Evolutionary conservation across 2,888 invertebrate genomes (phyloP).

Genomic region (Nemapogon koenigi): DNA sequence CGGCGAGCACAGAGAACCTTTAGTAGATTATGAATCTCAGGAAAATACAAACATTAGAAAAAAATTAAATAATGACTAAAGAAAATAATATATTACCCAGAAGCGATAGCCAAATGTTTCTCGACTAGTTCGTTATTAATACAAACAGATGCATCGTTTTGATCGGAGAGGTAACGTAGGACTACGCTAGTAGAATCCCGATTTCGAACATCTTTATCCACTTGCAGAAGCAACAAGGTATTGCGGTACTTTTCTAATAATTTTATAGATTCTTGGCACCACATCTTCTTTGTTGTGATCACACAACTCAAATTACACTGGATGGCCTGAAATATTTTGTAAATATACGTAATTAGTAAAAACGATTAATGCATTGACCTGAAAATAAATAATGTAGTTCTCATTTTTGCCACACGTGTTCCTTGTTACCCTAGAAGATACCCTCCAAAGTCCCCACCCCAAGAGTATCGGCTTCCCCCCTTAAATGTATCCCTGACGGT

Average conservation of each 20-base stretch:
- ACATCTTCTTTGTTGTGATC: conserved; percentile 40
- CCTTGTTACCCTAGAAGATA: too few species aligned
- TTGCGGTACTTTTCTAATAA: conserved; percentile 30
- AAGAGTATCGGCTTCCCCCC: too few species aligned
- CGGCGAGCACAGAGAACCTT: too few species aligned
- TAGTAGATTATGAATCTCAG: too few species aligned
- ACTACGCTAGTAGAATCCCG: conserved; percentile 37
- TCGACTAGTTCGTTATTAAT: conserved; percentile 48
- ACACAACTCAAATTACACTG: conserved; percentile 49
- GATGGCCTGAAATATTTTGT: conserved; percentile 33
- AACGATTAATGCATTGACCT: too few species aligned
- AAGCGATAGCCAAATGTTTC: conserved; percentile 40
- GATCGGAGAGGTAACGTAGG: conserved; percentile 31
- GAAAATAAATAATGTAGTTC: too few species aligned
- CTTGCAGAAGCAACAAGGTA: conserved; percentile 29
- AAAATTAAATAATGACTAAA: too few species aligned
- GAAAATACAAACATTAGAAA: too few species aligned
- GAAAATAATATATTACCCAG: conserved; percentile 32
- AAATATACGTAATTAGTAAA: too few species aligned
- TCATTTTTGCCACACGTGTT: too few species aligned
- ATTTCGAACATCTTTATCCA: conserved; percentile 32
- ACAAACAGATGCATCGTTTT: conserved; percentile 27
- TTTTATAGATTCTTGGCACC: conserved; percentile 36
- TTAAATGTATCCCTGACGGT: too few species aligned
- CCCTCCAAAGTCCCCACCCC: too few species aligned